Evolutionary conservation across 2,888 invertebrate genomes (phyloP), one percentile per base, ranked within the genome.

Genomic region (Oligia latruncula): DNA sequence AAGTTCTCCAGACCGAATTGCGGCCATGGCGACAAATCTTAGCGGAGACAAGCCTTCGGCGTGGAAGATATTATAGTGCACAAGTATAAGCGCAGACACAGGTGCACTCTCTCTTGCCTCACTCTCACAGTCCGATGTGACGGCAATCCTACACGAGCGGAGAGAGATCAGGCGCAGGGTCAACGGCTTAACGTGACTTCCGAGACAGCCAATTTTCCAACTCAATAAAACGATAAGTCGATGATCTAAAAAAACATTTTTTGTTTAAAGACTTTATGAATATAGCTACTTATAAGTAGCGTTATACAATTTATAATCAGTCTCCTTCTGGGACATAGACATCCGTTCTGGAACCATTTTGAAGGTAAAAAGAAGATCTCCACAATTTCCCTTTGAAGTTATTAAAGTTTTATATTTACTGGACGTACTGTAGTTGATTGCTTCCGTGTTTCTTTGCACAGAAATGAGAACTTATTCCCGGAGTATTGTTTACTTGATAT

Each of bases 391-490:
- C 83, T 89, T 85, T 84, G 81, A 83, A 83, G 82, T 84, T 84
- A 89, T 88, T 90, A 88, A 87, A 87, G 73, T 85, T 86, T 89
- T 82, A 89, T 86, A 86, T 86, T 83, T 71, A 40, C 80, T 65
- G 64, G 84, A 77, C 81, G 78, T 62, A 78, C 80, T 77, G 81
- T 75, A 78, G 86, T 82, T 87, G 87, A 89, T 90, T 88, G 82
- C 84, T 83, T 87, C 78, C 83, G n/a, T 74, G 74, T 85, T 85
- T 71, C 85, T 77, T 86, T 80, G 78, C 79, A 66, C 71, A 77
- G 81, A 74, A 83, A 88, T 85, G 71, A 77, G 83, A 88, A 84
- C 81, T 89, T 82, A 80, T 87, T 73, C 40, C 72, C 58, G n/a
- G 66, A 67, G 86, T 78, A 88, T 86, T 89, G 86, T 88, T 82